Conservation (phyloP, 2,888 invertebrate genomes). For the Microctonus brassicae region DNA sequence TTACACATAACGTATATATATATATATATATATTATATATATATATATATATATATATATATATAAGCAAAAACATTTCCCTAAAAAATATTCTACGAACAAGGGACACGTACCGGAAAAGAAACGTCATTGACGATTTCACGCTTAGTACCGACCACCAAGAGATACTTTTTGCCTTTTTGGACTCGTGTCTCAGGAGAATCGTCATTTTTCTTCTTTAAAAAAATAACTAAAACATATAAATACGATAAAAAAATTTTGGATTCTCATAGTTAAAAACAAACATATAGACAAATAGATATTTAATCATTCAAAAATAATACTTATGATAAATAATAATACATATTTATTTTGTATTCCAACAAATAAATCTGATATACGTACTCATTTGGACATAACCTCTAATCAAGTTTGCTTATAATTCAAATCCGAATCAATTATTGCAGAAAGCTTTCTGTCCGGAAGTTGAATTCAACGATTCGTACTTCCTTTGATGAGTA, state of each 20-base stretch:
- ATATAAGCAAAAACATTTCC: conserved; percentile 24
- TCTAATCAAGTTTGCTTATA: neutral
- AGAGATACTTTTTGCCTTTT: conserved; percentile 10
- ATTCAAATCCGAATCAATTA: neutral
- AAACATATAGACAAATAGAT: neutral
- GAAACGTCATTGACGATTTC: conserved; percentile 47
- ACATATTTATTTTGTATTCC: too few relatives aligned
- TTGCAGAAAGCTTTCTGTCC: conserved; percentile 30
- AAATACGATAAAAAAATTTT: neutral
- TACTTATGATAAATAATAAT: neutral
- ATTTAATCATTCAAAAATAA: neutral
- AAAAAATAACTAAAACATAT: neutral
- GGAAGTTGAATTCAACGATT: conserved; percentile 43
- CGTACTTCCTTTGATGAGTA: conserved; percentile 42
- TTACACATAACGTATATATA: neutral
- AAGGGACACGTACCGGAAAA: conserved; percentile 43
- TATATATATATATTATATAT: neutral
- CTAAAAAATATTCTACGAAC: conserved; percentile 41
- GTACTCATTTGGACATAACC: too few relatives aligned
- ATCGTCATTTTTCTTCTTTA: neutral
- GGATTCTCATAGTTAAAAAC: neutral
- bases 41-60: neutral
- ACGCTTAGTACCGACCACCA: conserved; percentile 37
- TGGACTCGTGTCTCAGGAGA: conserved; percentile 11
- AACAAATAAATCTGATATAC: too few relatives aligned